Evolutionary conservation across 2,797 vertebrate species (phyloP), one percentile per base, ranked within the genome.

Genomic region (Calcarius lapponicus): DNA sequence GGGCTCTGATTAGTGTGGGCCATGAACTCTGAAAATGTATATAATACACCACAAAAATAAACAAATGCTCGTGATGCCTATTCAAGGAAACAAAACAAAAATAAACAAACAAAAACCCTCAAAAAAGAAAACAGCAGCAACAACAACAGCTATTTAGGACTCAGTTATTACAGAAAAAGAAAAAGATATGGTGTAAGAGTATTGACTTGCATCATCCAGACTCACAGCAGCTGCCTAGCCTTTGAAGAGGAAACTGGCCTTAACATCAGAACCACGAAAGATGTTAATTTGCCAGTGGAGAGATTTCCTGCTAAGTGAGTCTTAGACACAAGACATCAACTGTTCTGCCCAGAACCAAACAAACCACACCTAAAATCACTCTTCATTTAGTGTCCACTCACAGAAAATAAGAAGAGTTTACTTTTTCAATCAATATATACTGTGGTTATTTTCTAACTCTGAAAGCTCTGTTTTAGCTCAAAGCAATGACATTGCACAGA

Each of bases 71-170:
- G 31, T 36, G 7, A n/a, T 48, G 18, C 14, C 3, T 67, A 42
- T 71, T 72, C 1, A 26, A 29, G 8, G 10, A 36, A 40, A 29
- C 19, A 40, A 40, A 61, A 20, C 6, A n/a, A 47, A 50, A 42
- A n/a, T 1, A 57, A 79, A 13, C 2, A 15, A 53, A 17, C 1
- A 10, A 17, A 57, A 13, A 9, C 2, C 5, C 12, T 21, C 20
- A 31, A 62, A 62, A 4, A 57, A 18, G 4, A 69, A 14, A 24
- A 11, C 25, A 10, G 2, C 43, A 62, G 11, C 26, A 60, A 6
- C 38, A 42, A 22, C 17, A 12, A 16, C 3, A 54, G 42, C 2
- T 2, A 51, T 73, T 85, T 64, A 45, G 17, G 10, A 53, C 6
- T 50, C 0, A 0, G 4, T 1, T 79, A 26, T 32, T 29, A 24